Evolutionary conservation across 2,113 vertebrate genomes (phyloP).

Genomic region (Poeciliopsis prolifica): DNA sequence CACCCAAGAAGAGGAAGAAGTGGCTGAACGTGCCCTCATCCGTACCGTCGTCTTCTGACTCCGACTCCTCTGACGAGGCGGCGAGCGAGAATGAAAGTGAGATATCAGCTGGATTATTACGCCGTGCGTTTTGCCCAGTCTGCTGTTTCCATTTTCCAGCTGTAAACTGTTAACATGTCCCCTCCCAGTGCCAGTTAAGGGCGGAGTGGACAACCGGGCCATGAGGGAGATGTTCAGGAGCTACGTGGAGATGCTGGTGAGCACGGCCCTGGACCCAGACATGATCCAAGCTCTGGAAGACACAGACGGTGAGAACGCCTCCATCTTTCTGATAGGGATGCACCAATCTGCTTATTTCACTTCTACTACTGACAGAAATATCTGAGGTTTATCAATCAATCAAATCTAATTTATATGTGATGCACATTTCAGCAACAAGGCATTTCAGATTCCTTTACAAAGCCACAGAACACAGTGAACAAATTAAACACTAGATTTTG

Average conservation of each 20-base stretch:
- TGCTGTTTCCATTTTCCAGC: neutral
- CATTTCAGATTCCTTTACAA: no score
- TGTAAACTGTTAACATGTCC: slow-evolving; percentile 10
- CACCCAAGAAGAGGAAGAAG: slow-evolving; percentile 93
- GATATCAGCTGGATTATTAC: slow-evolving; percentile 34
- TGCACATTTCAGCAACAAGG: no score
- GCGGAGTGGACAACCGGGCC: slow-evolving; percentile 88
- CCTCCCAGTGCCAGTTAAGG: slow-evolving; percentile 77
- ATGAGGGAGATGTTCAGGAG: slow-evolving; percentile 96
- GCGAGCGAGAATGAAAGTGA: slow-evolving; percentile 90
- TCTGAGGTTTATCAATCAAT: no score
- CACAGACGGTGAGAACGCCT: slow-evolving; percentile 83
- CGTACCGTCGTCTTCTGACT: slow-evolving; percentile 86
- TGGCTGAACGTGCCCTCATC: slow-evolving; percentile 85
- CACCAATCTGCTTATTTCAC: no score
- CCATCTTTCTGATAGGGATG: neutral
- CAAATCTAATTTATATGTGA: no score
- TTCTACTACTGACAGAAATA: no score
- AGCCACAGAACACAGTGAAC: no score
- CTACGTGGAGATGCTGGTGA: slow-evolving; percentile 95
- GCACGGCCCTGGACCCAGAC: slow-evolving; percentile 91
- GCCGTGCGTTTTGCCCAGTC: neutral
- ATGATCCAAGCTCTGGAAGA: slow-evolving; percentile 96
- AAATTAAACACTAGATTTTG: no score
- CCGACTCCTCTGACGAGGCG: slow-evolving; percentile 86